A percentile compares a stretch with the other conserved stretches of the same genome.
Evolutionary conservation across 2,888 invertebrate genomes (phyloP).

Genomic region (Drymonia ruficornis): DNA sequence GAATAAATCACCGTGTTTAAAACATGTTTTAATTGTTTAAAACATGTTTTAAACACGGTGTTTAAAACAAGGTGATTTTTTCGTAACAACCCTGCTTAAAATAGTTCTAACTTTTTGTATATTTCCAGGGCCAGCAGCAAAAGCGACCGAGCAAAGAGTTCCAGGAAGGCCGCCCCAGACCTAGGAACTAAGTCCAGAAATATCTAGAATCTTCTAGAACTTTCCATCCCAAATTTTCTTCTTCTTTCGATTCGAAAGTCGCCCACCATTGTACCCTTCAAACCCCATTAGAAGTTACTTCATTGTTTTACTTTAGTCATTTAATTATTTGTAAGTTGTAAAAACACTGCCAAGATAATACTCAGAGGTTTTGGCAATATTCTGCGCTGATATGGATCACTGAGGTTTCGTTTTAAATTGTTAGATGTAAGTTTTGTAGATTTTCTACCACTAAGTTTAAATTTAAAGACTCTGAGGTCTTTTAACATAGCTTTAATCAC

Average conservation of each 20-base stretch:
- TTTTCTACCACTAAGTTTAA: background rate
- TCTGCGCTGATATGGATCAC: slow-evolving; percentile 11
- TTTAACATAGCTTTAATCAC: background rate
- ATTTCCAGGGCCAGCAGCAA: slow-evolving; percentile 56
- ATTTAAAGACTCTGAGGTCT: too few relatives aligned
- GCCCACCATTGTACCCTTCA: slow-evolving; percentile 46
- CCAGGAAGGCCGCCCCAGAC: slow-evolving; percentile 57
- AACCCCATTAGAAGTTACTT: slow-evolving; percentile 40
- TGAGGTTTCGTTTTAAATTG: slow-evolving; percentile 3
- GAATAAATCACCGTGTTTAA: too few relatives aligned
- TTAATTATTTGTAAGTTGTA: slow-evolving; percentile 49
- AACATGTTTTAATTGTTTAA: too few relatives aligned
- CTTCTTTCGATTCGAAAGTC: slow-evolving; percentile 33
- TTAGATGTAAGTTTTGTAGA: background rate
- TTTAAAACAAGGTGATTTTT: too few relatives aligned
- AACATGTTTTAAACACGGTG: too few relatives aligned
- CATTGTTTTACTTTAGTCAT: slow-evolving; percentile 50
- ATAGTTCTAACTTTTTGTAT: slow-evolving; percentile 5
- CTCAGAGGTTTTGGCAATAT: slow-evolving; percentile 32
- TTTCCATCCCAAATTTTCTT: slow-evolving; percentile 32
- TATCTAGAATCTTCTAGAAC: slow-evolving; percentile 30
- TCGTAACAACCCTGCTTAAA: too few relatives aligned
- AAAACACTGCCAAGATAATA: slow-evolving; percentile 39
- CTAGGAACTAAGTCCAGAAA: slow-evolving; percentile 58
- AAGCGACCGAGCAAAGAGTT: slow-evolving; percentile 59